These are phyloP conservation scores for Pseudomugil tenellus DNA, from an alignment of 2,797 vertebrate genomes.

Conservation along the genomic window DNA sequence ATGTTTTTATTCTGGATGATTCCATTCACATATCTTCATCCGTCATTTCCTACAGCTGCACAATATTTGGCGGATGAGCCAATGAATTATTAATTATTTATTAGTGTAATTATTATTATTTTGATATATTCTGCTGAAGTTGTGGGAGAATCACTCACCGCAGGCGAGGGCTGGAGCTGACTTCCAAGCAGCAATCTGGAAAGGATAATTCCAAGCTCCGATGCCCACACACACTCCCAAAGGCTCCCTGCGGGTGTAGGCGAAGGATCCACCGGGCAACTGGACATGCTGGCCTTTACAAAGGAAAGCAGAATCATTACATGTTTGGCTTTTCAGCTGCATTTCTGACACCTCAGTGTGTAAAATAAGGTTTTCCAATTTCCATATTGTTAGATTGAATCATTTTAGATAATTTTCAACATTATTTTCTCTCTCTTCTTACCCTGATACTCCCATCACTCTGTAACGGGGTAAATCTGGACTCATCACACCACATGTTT, in stretches of 20 bases:
- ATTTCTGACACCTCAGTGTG: no score
- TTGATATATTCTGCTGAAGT: no score
- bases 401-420: no score
- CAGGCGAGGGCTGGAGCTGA: conserved; percentile 93
- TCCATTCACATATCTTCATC: not conserved
- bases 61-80: no score
- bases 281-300: conserved; percentile 92
- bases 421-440: not conserved
- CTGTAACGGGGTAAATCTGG: no score
- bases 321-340: not conserved
- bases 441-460: not conserved
- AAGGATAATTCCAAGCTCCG: conserved; percentile 98
- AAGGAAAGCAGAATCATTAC: conserved; percentile 5
- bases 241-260: conserved; percentile 93
- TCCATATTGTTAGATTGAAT: no score
- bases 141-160: conserved; percentile 76
- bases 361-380: no score
- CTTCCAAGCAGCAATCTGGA: conserved; percentile 96
- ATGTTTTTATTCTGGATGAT: not conserved
- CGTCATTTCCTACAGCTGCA: no score
- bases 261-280: conserved; percentile 91
- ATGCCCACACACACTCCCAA: conserved; percentile 95
- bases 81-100: no score
- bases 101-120: no score
- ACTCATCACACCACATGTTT: not conserved